These are phyloP conservation scores for Atherinomorus stipes DNA, from an alignment of 2,113 vertebrate species.

Conservation along the genomic window DNA sequence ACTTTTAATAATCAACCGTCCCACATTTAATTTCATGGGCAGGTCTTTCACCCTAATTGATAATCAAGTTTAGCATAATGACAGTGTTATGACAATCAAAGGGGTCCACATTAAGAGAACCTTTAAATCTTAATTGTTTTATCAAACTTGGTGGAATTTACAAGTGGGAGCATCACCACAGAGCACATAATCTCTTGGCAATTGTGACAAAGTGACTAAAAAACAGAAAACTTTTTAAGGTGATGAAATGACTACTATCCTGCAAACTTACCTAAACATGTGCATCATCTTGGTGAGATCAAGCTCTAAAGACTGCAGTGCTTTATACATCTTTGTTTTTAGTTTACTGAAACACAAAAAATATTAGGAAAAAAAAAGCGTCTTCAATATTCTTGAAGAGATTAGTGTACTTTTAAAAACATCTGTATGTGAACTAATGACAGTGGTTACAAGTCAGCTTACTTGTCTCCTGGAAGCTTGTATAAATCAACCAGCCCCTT, in stretches of 20 bases:
- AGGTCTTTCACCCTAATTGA: not conserved
- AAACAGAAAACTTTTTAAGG: not conserved
- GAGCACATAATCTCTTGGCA: not conserved
- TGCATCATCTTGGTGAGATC: slow-evolving; percentile 98
- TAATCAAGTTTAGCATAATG: too few species aligned
- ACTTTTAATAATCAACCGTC: not conserved
- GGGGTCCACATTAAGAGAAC: not conserved
- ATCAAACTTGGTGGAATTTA: not conserved
- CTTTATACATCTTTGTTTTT: slow-evolving; percentile 98
- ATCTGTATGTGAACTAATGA: too few species aligned
- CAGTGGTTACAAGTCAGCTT: slow-evolving; percentile 60
- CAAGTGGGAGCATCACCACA: not conserved
- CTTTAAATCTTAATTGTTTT: not conserved
- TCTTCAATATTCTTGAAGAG: not conserved
- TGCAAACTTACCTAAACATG: slow-evolving; percentile 90
- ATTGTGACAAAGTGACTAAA: not conserved
- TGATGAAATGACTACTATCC: not conserved
- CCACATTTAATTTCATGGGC: not conserved
- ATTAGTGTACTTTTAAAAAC: too few species aligned
- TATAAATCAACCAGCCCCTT: slow-evolving; percentile 97
- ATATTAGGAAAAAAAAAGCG: not conserved
- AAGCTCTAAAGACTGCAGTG: slow-evolving; percentile 95
- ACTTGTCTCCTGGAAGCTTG: slow-evolving; percentile 98
- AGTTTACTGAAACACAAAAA: slow-evolving; percentile 87
- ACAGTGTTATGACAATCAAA: too few species aligned